These are phyloP conservation scores for Chiloscyllium punctatum DNA, from an alignment of 2,797 vertebrate species.

Conservation along the genomic window DNA sequence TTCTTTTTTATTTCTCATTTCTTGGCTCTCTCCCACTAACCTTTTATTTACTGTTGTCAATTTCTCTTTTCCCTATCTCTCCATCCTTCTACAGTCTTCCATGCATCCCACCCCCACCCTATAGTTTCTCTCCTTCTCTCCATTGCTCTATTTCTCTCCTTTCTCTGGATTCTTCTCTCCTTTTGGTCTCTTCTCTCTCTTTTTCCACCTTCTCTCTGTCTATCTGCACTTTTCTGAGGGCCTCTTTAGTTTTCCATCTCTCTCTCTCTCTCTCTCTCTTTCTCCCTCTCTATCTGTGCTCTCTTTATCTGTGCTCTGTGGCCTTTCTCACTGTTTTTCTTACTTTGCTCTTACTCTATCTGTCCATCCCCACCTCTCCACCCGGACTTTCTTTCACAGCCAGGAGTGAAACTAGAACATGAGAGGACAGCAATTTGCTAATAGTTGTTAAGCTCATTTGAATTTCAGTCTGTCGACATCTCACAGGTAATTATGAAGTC, in stretches of 20 bases:
- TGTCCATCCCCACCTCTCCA: neutral
- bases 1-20: neutral
- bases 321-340: neutral
- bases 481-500: conserved; percentile 16
- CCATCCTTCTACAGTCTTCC: neutral
- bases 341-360: neutral
- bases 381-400: neutral
- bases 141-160: neutral
- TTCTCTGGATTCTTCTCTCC: too few species aligned
- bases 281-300: neutral
- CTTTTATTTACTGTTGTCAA: neutral
- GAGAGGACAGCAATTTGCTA: neutral
- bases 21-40: neutral
- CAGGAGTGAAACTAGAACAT: neutral
- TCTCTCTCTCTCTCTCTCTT: neutral
- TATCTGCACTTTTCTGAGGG: neutral
- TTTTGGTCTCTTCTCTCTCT: neutral
- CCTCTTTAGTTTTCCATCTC: neutral
- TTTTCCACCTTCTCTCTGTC: neutral
- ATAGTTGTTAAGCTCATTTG: neutral
- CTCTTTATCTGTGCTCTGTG: too few species aligned
- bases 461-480: neutral
- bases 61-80: neutral
- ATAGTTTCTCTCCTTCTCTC: neutral
- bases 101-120: too few species aligned